Base-by-base conservation (phyloP, 2,888 invertebrate species). In the Leptogaster cylindrica region DNA sequence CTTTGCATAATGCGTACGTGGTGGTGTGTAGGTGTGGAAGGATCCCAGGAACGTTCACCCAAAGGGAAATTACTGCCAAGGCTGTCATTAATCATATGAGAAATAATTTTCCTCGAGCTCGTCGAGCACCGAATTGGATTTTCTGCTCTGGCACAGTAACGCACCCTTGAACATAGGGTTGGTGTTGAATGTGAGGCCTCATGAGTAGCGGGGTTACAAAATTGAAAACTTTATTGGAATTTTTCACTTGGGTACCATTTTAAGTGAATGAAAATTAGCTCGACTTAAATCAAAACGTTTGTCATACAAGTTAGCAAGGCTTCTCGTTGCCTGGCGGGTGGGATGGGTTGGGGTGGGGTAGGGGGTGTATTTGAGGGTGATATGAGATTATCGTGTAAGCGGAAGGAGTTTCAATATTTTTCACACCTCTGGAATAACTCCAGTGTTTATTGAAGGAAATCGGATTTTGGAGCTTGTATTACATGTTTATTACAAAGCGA, bases 141-240 rank as follows among this genome's bases (percentile, higher is more conserved):
- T 61, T 61, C 18, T 39, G n/a, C 23, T 36, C 36, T 1, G 10
- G 36, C 4, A n/a, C 36, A 36, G 14, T n/a, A 36, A 36, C 1
- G 2, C 3, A 4, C n/a, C n/a, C n/a, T n/a, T n/a, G n/a, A n/a
- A n/a, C n/a, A n/a, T n/a, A n/a, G n/a, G n/a, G n/a, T n/a, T n/a
- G n/a, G n/a, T n/a, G n/a, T n/a, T 36, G 4, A 10, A 10, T n/a
- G 36, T 36, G 4, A 36, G 36, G 31, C 31, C 31, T 1, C 6
- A 10, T 8, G 31, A 1, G 10, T 31, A 31, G 4, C 10, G 36
- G 3, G 10, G 36, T 10, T 36, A 36, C 14, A 36, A 48, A 48
- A 65, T 65, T 65, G 48, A 65, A 65, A 65, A 50, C 20, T 65
- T 65, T 65, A 65, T 65, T 48, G 48, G 65, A 65, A 65, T 65